Conservation (phyloP, 2,888 invertebrate genomes). For the Cantharis rustica region DNA sequence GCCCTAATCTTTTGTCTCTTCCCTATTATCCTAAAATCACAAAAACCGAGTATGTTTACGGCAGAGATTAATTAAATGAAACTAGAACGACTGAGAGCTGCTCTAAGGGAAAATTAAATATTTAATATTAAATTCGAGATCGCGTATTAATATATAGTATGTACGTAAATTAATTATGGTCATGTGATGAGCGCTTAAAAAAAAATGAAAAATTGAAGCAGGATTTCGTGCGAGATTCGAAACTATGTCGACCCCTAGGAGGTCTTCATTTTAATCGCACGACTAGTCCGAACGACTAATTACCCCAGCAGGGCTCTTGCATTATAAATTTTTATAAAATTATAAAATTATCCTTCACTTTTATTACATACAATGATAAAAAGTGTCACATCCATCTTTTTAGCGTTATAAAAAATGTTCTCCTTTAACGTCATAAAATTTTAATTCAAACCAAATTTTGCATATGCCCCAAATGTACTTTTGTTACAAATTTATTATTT, state of each 20-base stretch:
- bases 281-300: not conserved
- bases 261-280: not conserved
- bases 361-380: not conserved
- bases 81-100: not conserved
- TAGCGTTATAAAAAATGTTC: not conserved
- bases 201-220: too few relatives aligned
- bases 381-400: not conserved
- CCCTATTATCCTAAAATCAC: not conserved
- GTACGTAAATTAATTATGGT: not conserved
- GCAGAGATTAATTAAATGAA: not conserved
- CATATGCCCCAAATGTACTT: not conserved
- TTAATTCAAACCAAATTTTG: not conserved
- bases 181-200: too few relatives aligned
- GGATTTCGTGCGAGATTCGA: not conserved
- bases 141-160: too few relatives aligned
- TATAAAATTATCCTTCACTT: not conserved
- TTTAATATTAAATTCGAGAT: not conserved
- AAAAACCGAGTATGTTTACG: not conserved
- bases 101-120: not conserved
- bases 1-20: not conserved
- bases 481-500: not conserved
- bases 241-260: not conserved
- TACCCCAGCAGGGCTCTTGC: not conserved
- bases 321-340: not conserved
- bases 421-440: not conserved